These are phyloP conservation scores for Podarcis cretensis DNA, from an alignment of 2,113 vertebrate genomes.

Conservation along the genomic window DNA sequence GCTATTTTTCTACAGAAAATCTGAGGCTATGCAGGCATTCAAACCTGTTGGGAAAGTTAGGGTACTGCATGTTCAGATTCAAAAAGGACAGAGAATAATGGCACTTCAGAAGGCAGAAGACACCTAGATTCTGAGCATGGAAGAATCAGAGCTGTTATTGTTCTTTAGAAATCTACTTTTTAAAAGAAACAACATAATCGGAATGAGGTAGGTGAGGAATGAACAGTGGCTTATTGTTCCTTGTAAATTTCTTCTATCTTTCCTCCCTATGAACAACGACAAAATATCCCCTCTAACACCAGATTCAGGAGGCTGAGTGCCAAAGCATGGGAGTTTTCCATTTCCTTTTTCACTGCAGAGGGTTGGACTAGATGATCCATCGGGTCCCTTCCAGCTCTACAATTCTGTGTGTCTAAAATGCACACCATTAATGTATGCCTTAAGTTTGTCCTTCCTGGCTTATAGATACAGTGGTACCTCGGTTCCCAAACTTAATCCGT, in stretches of 20 bases:
- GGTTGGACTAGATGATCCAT: no score
- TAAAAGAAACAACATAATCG: not conserved
- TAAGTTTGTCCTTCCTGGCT: no score
- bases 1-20: not conserved
- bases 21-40: not conserved
- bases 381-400: no score
- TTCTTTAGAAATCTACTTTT: not conserved
- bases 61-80: not conserved
- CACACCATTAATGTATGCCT: no score
- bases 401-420: no score
- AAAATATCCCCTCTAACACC: not conserved
- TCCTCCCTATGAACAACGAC: not conserved
- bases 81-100: not conserved
- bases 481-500: no score
- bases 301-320: not conserved
- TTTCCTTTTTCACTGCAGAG: no score
- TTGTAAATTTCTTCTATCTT: not conserved
- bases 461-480: no score
- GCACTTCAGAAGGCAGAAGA: not conserved
- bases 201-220: not conserved
- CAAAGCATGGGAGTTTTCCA: not conserved
- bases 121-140: not conserved
- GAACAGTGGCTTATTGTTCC: not conserved
- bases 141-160: not conserved
- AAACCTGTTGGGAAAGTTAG: not conserved